A percentile compares a stretch with the other conserved stretches of the same genome.
Evolutionary conservation across 2,797 vertebrate genomes (phyloP).

Genomic region (Sphaeramia orbicularis): DNA sequence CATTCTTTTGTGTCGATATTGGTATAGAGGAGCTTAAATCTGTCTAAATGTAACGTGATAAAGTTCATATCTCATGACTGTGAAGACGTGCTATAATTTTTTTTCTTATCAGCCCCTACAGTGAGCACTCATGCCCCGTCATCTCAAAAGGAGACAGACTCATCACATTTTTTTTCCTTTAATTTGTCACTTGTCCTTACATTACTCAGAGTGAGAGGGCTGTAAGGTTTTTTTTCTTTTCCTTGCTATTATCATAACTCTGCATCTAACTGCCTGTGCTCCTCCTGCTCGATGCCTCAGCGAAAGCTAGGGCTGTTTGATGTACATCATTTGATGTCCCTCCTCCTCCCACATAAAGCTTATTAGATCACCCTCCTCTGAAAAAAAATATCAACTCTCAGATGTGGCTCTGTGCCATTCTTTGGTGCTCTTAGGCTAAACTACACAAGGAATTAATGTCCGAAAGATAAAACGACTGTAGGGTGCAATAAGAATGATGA

Average conservation of each 20-base stretch:
- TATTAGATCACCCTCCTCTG: conserved; percentile 63
- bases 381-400: conserved; percentile 43
- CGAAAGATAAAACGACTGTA: conserved; percentile 28
- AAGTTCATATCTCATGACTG: too few relatives aligned
- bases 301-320: conserved; percentile 60
- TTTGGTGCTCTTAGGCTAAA: conserved; percentile 28
- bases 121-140: too few relatives aligned
- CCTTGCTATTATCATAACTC: conserved; percentile 54
- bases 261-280: conserved; percentile 41
- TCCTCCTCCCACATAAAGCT: conserved; percentile 60
- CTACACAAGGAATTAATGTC: conserved; percentile 32
- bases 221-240: conserved; percentile 31
- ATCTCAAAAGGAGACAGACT: too few relatives aligned
- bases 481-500: conserved; percentile 24
- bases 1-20: too few relatives aligned
- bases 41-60: too few relatives aligned
- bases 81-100: too few relatives aligned
- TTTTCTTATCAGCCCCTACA: too few relatives aligned
- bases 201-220: conserved; percentile 45
- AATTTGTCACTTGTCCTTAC: background rate
- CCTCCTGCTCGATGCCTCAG: conserved; percentile 38
- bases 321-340: conserved; percentile 66
- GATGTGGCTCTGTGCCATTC: conserved; percentile 31
- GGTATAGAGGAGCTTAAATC: too few relatives aligned
- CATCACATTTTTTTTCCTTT: too few relatives aligned